These are phyloP conservation scores for Morone chrysops DNA, from an alignment of 2,113 vertebrate genomes.

Conservation along the genomic window DNA sequence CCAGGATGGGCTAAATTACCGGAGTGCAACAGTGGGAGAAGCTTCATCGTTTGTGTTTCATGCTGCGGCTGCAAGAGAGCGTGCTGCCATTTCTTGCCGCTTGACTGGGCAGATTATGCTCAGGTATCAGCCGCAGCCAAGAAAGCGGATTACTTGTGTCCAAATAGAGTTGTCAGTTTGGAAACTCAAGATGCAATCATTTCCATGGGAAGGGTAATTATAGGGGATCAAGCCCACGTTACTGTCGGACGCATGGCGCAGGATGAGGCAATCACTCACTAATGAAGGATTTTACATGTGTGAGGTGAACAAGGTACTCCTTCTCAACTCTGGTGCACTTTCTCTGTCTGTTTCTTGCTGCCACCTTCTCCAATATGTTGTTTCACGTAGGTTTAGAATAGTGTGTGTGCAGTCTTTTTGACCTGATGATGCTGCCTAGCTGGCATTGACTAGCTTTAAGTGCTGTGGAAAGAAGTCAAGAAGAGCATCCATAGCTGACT, in stretches of 20 bases:
- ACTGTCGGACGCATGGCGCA: conserved; percentile 70
- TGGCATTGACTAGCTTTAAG: conserved; percentile 16
- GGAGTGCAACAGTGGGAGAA: conserved; percentile 53
- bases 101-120: conserved; percentile 83
- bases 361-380: not conserved
- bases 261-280: conserved; percentile 80
- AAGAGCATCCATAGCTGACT: not conserved
- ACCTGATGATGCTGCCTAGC: not conserved
- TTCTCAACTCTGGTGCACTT: conserved; percentile 28
- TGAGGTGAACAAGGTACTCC: conserved; percentile 73
- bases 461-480: not conserved
- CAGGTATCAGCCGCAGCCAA: conserved; percentile 82
- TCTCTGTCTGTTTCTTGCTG: conserved; percentile 24
- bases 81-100: conserved; percentile 72
- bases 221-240: conserved; percentile 76
- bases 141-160: conserved; percentile 85
- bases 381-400: not conserved
- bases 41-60: conserved; percentile 69
- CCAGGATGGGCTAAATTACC: conserved; percentile 78
- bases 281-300: conserved; percentile 84
- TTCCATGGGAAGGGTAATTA: conserved; percentile 83
- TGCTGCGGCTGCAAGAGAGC: conserved; percentile 51
- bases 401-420: not conserved
- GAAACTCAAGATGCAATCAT: conserved; percentile 84
- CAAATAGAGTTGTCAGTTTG: conserved; percentile 87